Conservation (phyloP, 2,888 invertebrate species). For the Ctenicera cuprea region DNA sequence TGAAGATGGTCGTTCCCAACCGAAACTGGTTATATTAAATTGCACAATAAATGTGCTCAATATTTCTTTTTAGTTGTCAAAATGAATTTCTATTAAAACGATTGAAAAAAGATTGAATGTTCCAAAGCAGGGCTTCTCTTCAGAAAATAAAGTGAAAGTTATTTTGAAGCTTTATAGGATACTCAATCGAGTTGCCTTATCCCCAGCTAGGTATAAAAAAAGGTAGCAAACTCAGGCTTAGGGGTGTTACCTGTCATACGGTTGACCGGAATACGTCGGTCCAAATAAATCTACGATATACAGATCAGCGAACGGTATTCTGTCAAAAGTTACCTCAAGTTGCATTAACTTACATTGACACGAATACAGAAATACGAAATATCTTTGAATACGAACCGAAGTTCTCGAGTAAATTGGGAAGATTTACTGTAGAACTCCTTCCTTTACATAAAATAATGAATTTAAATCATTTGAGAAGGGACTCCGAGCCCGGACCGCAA, state of each 20-base stretch:
- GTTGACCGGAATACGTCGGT: conserved; percentile 42
- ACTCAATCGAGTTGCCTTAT: conserved; percentile 29
- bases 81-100: too few relatives aligned
- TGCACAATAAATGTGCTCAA: too few relatives aligned
- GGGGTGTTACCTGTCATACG: conserved; percentile 28
- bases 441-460: conserved; percentile 54
- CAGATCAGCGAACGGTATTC: conserved; percentile 25
- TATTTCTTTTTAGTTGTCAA: too few relatives aligned
- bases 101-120: background rate
- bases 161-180: conserved; percentile 11
- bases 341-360: conserved; percentile 46
- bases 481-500: conserved; percentile 46
- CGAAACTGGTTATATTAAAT: too few relatives aligned
- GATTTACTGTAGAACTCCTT: conserved; percentile 50
- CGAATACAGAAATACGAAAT: conserved; percentile 42
- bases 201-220: conserved; percentile 7
- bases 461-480: conserved; percentile 52
- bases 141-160: conserved; percentile 11
- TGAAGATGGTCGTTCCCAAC: too few relatives aligned
- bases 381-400: conserved; percentile 45
- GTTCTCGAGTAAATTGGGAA: conserved; percentile 47
- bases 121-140: background rate
- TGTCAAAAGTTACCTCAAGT: conserved; percentile 36
- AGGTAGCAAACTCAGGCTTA: conserved; percentile 30
- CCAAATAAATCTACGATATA: conserved; percentile 32